Base-by-base conservation (phyloP, 2,888 invertebrate species). In the Caradrina clavipalpis region DNA sequence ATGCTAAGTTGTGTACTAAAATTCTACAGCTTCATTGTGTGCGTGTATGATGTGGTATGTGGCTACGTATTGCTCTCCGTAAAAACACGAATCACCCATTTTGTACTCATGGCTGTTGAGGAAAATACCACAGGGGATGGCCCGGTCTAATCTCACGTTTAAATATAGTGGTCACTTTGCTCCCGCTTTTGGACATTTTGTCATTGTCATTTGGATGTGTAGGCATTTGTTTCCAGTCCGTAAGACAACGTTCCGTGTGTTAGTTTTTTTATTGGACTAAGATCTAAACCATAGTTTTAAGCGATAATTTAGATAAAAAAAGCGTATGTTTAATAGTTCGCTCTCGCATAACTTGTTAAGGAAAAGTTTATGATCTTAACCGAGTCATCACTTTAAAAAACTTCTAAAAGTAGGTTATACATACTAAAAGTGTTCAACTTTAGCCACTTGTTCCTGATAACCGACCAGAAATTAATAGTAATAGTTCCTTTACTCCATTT, bases 31-130 rank as follows among this genome's bases (percentile, higher is more conserved):
- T 2, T 42, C 4, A 1, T 35, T 49, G 39, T 51, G 54, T 64
- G 19, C n/a, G 26, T 60, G 13, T 51, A 13, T 42, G 31, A 5
- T 53, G 11, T 50, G 64, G 49, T 8, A 49, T 17, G 39, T 49
- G 15, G 10, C n/a, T 51, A 45, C 21, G 11, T 49, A 35, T 63
- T 56, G 35, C 21, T 58, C 10, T 31, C 7, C 39, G 60, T 58
- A 39, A 57, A 45, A 55, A 61, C 54, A 76, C 78, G 75, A 76
- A 78, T 78, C 79, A 78, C 79, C 26, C 49, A 54, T 61, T 26
- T 53, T 39, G 10, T 42, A 51, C 65, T 60, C 66, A 53, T 57
- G 54, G 31, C 55, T 64, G 21, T 64, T 51, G 39, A 49, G 47
- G 57, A 53, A 42, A 22, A 66, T 5, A 47, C 49, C 60, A 51